Evolutionary conservation across 2,797 vertebrate genomes (phyloP).

Genomic region (Hemitrygon akajei): DNA sequence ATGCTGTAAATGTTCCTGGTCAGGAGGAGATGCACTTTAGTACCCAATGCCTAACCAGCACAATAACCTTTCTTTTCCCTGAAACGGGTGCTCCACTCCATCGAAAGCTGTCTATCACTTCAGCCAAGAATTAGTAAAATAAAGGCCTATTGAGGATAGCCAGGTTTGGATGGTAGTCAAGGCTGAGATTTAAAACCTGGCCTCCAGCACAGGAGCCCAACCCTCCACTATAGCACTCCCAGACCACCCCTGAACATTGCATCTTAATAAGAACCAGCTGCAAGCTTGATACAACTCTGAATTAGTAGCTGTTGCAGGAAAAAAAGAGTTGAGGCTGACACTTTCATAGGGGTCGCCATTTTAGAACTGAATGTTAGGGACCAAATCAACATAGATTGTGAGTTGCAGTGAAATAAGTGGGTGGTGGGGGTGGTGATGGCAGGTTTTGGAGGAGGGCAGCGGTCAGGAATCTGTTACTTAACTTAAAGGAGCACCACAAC

Average conservation of each 20-base stretch:
- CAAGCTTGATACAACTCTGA: neutral
- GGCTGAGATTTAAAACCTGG: conserved; percentile 4
- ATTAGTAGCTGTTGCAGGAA: conserved; percentile 8
- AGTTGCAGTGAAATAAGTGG: too few relatives aligned
- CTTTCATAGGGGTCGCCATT: neutral
- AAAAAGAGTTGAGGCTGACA: neutral
- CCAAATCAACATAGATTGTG: neutral
- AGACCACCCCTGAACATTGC: conserved; percentile 19
- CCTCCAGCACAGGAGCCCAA: conserved; percentile 1
- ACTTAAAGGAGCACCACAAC: too few relatives aligned
- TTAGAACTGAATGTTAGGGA: neutral
- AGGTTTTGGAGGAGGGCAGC: too few relatives aligned
- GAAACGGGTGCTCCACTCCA: neutral
- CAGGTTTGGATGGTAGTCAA: conserved; percentile 19
- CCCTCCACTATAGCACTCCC: neutral
- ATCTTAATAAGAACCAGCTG: conserved; percentile 29
- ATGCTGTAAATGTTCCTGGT: neutral
- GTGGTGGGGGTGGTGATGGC: too few relatives aligned
- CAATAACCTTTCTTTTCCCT: neutral
- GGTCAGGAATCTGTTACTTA: neutral
- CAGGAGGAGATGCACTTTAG: neutral
- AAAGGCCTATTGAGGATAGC: neutral
- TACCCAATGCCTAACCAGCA: neutral
- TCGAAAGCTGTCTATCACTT: neutral
- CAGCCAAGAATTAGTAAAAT: conserved; percentile 12